These are phyloP conservation scores for Argyrosomus japonicus DNA, from an alignment of 2,113 vertebrate genomes.

Conservation along the genomic window DNA sequence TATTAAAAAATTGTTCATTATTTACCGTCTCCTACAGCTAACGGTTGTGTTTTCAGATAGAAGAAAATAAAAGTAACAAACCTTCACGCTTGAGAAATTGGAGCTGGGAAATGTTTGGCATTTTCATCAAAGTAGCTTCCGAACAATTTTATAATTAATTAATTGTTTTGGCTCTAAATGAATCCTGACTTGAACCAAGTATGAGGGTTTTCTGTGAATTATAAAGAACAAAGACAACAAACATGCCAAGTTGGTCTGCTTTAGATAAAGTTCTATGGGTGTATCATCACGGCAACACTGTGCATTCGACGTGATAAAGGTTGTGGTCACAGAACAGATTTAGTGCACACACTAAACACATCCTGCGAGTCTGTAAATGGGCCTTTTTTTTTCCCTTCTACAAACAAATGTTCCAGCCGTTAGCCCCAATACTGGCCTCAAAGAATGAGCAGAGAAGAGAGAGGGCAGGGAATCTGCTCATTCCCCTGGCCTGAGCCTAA, in stretches of 20 bases:
- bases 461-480: conserved; percentile 48
- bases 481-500: conserved; percentile 46
- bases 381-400: conserved; percentile 28
- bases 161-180: not conserved
- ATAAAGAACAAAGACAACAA: too few species aligned
- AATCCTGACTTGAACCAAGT: not conserved
- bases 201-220: not conserved
- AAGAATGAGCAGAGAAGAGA: conserved; percentile 47
- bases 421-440: conserved; percentile 71
- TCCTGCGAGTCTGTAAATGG: conserved; percentile 40
- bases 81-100: not conserved
- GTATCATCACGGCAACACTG: not conserved
- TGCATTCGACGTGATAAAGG: not conserved
- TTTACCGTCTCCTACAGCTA: not conserved
- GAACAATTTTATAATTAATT: too few species aligned
- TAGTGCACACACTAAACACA: conserved; percentile 14
- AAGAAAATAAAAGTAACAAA: not conserved
- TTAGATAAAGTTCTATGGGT: not conserved
- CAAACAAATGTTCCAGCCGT: conserved; percentile 48
- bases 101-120: not conserved
- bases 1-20: not conserved
- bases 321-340: not conserved
- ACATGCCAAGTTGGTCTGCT: too few species aligned
- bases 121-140: not conserved
- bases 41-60: not conserved